Evolutionary conservation across 2,113 vertebrate species (phyloP).

Genomic region (Phylloscopus trochiloides): DNA sequence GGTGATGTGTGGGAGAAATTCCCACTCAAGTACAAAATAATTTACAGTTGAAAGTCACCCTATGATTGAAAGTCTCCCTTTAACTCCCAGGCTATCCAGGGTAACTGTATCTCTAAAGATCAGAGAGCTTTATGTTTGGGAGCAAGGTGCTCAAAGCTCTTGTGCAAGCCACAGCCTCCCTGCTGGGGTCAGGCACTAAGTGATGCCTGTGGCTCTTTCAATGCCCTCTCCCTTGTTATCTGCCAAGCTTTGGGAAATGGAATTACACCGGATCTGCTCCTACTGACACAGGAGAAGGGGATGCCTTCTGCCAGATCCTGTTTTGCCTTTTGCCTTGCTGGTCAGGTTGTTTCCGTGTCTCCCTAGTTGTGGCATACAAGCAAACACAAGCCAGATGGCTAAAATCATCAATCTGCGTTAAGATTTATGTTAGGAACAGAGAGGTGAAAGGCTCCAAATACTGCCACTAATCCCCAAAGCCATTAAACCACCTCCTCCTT

Average conservation of each 20-base stretch:
- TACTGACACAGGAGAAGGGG: background rate
- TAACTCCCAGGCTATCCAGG: background rate
- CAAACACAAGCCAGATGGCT: constrained; percentile 25
- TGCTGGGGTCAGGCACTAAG: background rate
- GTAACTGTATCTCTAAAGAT: background rate
- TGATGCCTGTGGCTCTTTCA: background rate
- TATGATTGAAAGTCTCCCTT: background rate
- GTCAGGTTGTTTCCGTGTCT: background rate
- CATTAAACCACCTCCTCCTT: constrained; percentile 8
- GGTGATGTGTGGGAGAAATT: background rate
- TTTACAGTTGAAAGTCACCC: background rate
- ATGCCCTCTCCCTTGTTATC: background rate
- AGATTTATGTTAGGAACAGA: constrained; percentile 24
- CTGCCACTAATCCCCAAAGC: background rate
- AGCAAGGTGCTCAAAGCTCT: background rate
- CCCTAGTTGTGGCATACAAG: background rate
- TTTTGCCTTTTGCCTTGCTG: background rate
- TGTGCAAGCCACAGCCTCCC: background rate
- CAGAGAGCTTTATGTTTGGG: background rate
- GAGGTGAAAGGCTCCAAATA: constrained; percentile 39
- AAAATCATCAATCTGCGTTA: constrained; percentile 20
- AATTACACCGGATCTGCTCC: background rate
- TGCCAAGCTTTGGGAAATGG: background rate
- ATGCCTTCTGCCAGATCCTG: background rate
- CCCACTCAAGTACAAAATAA: background rate